A percentile compares a stretch with the other conserved stretches of the same genome.
phyloP scores from a whole-genome alignment of 2,797 vertebrate genomes.

The Crocidura indochinensis region DNA sequence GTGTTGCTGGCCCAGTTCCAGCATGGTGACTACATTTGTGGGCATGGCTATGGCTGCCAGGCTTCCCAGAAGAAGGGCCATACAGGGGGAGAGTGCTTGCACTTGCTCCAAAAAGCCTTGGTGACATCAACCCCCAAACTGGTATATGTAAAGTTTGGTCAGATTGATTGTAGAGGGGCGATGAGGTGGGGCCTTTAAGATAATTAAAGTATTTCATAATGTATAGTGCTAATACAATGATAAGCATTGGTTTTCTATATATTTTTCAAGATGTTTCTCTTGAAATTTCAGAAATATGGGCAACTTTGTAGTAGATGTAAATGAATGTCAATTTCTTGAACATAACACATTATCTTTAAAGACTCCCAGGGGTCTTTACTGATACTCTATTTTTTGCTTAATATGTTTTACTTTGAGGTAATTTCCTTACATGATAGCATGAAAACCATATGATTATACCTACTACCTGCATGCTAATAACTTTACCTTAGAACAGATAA shows the following conservation, averaged over 20 bases:
- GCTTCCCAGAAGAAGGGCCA: too few species aligned
- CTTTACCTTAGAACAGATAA: background rate
- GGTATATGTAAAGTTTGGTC: too few species aligned
- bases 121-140: too few species aligned
- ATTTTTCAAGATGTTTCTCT: background rate
- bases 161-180: too few species aligned
- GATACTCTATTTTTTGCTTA: background rate
- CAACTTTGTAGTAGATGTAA: conserved; percentile 20
- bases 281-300: conserved; percentile 19
- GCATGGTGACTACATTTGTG: too few species aligned
- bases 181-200: too few species aligned
- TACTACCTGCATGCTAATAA: background rate
- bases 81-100: too few species aligned
- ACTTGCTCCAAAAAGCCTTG: too few species aligned
- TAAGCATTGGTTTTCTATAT: background rate
- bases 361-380: background rate
- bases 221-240: too few species aligned
- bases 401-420: background rate
- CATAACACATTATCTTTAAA: conserved; percentile 3
- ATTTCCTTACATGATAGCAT: background rate
- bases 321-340: background rate
- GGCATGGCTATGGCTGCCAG: too few species aligned
- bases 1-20: too few species aligned
- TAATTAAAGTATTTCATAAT: too few species aligned
- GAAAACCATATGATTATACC: background rate